Evolutionary conservation across 2,797 vertebrate species (phyloP).

Genomic region (Coreius guichenoti): DNA sequence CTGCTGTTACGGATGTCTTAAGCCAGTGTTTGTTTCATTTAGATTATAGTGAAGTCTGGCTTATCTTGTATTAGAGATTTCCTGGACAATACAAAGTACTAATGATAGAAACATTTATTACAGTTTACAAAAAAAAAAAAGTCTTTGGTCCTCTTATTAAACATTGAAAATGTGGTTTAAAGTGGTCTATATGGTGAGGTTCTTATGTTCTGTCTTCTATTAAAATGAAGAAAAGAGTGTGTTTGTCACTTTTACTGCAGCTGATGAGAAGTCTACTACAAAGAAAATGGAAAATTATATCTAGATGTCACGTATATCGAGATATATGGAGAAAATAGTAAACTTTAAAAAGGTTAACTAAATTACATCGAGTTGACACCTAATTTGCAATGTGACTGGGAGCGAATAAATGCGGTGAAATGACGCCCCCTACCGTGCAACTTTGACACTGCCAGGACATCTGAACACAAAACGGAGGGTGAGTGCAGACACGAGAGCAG

Average conservation of each 20-base stretch:
- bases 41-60: conserved; percentile 48
- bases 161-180: conserved; percentile 59
- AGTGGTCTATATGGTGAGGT: conserved; percentile 15
- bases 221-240: not conserved
- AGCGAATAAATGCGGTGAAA: not conserved
- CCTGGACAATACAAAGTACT: conserved; percentile 22
- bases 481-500: not conserved
- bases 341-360: not conserved
- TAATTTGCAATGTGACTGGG: not conserved
- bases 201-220: not conserved
- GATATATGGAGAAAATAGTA: not conserved
- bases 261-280: not conserved
- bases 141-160: conserved; percentile 63
- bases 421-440: conserved; percentile 21
- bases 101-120: conserved; percentile 37
- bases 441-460: not conserved
- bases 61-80: conserved; percentile 45
- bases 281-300: not conserved
- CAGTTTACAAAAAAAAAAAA: conserved; percentile 31
- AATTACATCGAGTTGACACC: not conserved
- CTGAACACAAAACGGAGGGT: not conserved
- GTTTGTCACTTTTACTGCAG: conserved; percentile 19
- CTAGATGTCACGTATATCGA: not conserved
- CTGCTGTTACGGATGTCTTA: conserved; percentile 54
- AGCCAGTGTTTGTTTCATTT: conserved; percentile 45